Conservation (phyloP, 1,140 invertebrate genomes). For the Drosophila watanabei region DNA sequence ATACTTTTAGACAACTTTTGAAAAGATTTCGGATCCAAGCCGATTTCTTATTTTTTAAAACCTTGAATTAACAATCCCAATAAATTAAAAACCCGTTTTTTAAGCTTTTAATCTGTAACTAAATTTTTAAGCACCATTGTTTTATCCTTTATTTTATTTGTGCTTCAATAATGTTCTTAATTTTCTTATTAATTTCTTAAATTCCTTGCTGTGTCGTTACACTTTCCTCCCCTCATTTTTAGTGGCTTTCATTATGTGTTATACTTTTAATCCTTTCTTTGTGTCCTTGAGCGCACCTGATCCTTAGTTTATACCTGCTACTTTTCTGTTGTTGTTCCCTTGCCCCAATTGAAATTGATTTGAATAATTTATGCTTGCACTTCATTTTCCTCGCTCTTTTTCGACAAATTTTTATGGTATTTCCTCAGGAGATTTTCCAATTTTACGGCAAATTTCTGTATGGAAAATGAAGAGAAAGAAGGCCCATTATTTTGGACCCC, state of each 20-base stretch:
- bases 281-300: conserved; percentile 29
- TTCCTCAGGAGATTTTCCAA: conserved; percentile 54
- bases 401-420: conserved; percentile 34
- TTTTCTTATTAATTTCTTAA: no score
- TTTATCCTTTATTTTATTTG: neutral
- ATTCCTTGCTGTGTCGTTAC: neutral
- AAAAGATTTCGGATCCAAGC: no score
- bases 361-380: conserved; percentile 57
- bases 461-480: conserved; percentile 26
- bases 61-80: no score
- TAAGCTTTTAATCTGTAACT: no score
- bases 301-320: conserved; percentile 1
- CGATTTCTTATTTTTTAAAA: no score
- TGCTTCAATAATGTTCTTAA: no score
- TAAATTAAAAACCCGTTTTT: no score
- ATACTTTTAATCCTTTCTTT: conserved; percentile 56
- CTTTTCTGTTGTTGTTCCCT: neutral
- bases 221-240: no score
- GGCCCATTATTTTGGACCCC: conserved; percentile 3
- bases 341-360: conserved; percentile 34
- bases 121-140: no score
- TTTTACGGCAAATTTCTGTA: conserved; percentile 33
- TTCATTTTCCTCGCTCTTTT: conserved; percentile 17
- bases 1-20: no score
- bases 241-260: conserved; percentile 35